phyloP scores from a whole-genome alignment of 2,113 vertebrate species.

The Muntiacus reevesi region DNA sequence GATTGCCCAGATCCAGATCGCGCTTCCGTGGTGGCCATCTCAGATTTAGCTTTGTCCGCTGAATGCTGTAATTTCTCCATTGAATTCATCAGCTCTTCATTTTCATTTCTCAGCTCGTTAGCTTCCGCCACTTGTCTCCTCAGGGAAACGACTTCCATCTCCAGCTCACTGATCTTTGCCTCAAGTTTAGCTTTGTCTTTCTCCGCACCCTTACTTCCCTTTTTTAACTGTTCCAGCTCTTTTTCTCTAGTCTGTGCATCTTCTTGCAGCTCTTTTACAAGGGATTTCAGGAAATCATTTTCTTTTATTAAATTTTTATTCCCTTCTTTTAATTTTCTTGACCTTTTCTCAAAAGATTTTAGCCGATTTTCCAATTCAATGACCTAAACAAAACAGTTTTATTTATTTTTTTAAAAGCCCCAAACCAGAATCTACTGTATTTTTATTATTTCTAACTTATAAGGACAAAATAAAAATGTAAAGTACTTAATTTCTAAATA shows the following conservation, averaged over 20 bases:
- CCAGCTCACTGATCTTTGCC: constrained; percentile 78
- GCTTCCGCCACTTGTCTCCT: constrained; percentile 80
- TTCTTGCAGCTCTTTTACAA: constrained; percentile 78
- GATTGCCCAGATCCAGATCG: constrained; percentile 69
- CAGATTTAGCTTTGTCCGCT: constrained; percentile 78
- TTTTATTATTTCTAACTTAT: constrained; percentile 58
- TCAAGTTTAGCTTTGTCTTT: constrained; percentile 77
- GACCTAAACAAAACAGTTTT: constrained; percentile 80
- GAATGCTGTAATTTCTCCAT: constrained; percentile 82
- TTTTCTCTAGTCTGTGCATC: constrained; percentile 77
- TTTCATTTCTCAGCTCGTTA: constrained; percentile 75
- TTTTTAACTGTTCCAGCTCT: constrained; percentile 74
- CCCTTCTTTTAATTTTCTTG: constrained; percentile 81
- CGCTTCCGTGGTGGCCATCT: constrained; percentile 61
- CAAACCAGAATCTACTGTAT: background rate
- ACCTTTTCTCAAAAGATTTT: constrained; percentile 83
- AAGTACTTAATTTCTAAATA: constrained; percentile 73
- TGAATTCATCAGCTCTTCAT: constrained; percentile 80
- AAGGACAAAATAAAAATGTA: constrained; percentile 75
- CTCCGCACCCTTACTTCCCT: constrained; percentile 76
- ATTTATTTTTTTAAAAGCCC: constrained; percentile 39
- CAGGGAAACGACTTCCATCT: constrained; percentile 79
- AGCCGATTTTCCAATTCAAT: constrained; percentile 85
- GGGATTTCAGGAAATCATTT: constrained; percentile 81
- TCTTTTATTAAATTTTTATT: constrained; percentile 83